phyloP scores from a whole-genome alignment of 2,113 vertebrate species.

The Scomber colias region DNA sequence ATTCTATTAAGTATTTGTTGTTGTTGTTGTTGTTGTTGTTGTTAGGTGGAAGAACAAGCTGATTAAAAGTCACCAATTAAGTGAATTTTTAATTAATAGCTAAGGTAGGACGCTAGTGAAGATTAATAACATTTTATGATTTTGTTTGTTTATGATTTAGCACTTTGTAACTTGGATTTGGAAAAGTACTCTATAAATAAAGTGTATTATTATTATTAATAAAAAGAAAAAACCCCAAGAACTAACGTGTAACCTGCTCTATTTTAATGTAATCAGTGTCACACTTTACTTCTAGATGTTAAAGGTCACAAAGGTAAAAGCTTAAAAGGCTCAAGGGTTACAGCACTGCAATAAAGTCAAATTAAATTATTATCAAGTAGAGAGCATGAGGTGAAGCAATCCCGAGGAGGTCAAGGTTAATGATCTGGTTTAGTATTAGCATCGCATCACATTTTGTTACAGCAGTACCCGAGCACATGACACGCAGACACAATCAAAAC shows the following conservation, averaged over 20 bases:
- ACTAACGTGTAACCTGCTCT: not conserved
- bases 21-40: no score
- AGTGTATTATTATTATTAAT: no score
- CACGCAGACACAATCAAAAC: not conserved
- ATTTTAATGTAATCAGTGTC: no score
- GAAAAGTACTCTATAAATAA: no score
- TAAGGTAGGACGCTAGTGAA: not conserved
- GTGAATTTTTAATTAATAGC: not conserved
- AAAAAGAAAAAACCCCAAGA: not conserved
- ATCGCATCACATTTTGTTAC: conserved; percentile 13
- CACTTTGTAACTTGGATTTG: no score
- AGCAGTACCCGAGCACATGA: conserved; percentile 5
- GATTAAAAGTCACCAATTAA: not conserved
- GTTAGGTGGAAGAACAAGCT: not conserved
- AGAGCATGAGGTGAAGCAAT: conserved; percentile 27
- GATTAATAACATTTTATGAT: not conserved
- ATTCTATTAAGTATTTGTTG: no score
- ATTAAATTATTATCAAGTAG: conserved; percentile 29
- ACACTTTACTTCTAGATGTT: not conserved
- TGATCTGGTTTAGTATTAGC: conserved; percentile 22
- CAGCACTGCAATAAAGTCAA: conserved; percentile 9
- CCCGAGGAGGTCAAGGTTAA: conserved; percentile 26
- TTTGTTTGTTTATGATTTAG: no score
- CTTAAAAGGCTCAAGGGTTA: not conserved
- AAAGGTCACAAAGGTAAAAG: not conserved